Evolutionary conservation across 2,113 vertebrate species (phyloP), one percentile per base, ranked within the genome.

Genomic region (Sorex araneus): DNA sequence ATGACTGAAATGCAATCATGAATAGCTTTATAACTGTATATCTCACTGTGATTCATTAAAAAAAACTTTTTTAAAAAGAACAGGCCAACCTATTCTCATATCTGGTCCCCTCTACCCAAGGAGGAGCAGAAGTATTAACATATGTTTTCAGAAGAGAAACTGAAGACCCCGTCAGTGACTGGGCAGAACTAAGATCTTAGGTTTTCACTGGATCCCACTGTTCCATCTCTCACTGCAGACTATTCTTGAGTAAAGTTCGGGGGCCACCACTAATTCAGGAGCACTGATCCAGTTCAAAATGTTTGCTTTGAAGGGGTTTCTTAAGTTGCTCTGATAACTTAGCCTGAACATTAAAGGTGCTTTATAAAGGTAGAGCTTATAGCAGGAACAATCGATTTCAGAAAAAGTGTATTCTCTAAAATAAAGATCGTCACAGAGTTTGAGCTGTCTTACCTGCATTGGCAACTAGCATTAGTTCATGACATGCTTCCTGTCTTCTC

Each of bases 301-400:
- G 32, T 66, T 57, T 92, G 50, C 84, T 16, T 92, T 11, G 50
- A 78, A 30, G 40, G 8, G 2, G 75, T 74, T 16, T 47, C 60
- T 78, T 73, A 70, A 75, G 6, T 69, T 84, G 36, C 81, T 94
- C 75, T 90, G 50, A 84, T 89, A 92, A 75, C 70, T 71, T 82
- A 84, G 16, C 54, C 50, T 74, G 36, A 77, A 92, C 30, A 47
- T 70, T 34, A 25, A 69, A 86, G 85, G 60, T 81, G 43, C 12
- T 3, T 30, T 9, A 2, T 74, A 32, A 80, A 70, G 19, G 57
- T 79, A 54, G 67, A 89, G 25, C 66, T 80, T 80, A 10, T 60
- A 27, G 57, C 71, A 67, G 43, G 81, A 87, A 78, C 0, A 34
- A 50, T 89, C 34, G 23, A 27, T 84, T 94, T 69, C 54, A 70